Evolutionary conservation across 2,113 vertebrate genomes (phyloP), one percentile per base, ranked within the genome.

Genomic region (Solenodon paradoxus): DNA sequence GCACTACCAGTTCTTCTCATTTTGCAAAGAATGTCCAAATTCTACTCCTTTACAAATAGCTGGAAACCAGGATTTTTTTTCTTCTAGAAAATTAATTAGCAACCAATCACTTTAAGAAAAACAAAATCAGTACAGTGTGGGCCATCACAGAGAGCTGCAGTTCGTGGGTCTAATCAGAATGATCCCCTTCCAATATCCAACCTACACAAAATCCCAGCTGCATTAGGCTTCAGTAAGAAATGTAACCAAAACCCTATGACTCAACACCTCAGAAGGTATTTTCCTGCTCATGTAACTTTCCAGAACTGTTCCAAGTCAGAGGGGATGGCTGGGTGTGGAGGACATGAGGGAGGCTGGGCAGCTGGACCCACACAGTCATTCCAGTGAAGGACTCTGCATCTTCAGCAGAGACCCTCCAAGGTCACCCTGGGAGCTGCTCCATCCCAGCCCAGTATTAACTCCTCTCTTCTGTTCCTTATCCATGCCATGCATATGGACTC

Each of bases 71-170:
- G 10, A 38, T 84, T 47, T 82, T 51, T 13, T 8, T 26, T 71
- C 40, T n/a, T n/a, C n/a, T n/a, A n/a, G n/a, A n/a, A 68, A 74
- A 79, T 74, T 42, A 84, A 51, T 7, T 77, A 38, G 51, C 80
- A 81, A 69, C 13, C 81, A 87, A 55, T n/a, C n/a, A n/a, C n/a
- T 95, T 71, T 30, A 49, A 77, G 93, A 49, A 71, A 55, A 59
- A 40, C 42, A 61, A 72, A 92, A 45, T 11, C 42, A 79, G 88
- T 1, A 11, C 6, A 68, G 17, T 20, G 13, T 16, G 32, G 19
- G 64, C 38, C 42, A 95, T 68, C 6, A n/a, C 13, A 1, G 28
- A 6, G 24, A 85, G 19, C 26, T 94, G 15, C 2, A 28, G 7
- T 74, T 45, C n/a, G 4, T 71, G 35, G 69, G 81, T 66, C 49